Conservation (phyloP, 2,113 vertebrate genomes). For the Scomber colias region DNA sequence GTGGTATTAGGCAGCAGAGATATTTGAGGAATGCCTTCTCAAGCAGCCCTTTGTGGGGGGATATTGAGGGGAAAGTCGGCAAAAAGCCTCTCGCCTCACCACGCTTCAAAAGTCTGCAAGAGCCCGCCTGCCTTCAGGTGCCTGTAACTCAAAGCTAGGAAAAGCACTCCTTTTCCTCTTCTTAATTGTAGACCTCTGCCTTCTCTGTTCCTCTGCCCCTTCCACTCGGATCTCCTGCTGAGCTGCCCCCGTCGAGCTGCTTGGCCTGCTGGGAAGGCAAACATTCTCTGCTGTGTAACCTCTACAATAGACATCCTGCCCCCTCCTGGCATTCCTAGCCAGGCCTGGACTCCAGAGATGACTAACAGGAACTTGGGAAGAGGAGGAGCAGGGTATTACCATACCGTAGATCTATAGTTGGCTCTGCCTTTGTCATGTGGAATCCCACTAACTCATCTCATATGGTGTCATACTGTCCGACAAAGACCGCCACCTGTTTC, state of each 20-base stretch:
- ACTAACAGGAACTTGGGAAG: constrained; percentile 38
- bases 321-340: constrained; percentile 55
- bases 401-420: constrained; percentile 54
- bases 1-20: constrained; percentile 53
- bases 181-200: constrained; percentile 47
- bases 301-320: constrained; percentile 79
- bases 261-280: constrained; percentile 78
- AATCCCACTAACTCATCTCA: constrained; percentile 55
- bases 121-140: constrained; percentile 37
- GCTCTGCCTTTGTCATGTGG: constrained; percentile 59
- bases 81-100: constrained; percentile 40
- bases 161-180: constrained; percentile 56
- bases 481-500: constrained; percentile 74
- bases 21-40: constrained; percentile 80
- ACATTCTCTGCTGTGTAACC: constrained; percentile 67
- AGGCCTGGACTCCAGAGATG: constrained; percentile 37
- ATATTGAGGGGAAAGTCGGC: constrained; percentile 42
- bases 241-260: constrained; percentile 60
- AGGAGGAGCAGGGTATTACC: not conserved
- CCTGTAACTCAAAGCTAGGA: constrained; percentile 65
- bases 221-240: constrained; percentile 53
- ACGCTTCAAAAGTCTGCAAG: constrained; percentile 54
- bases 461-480: not conserved
- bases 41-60: constrained; percentile 65
- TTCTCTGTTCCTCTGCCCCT: constrained; percentile 34